phyloP scores from a whole-genome alignment of 2,113 vertebrate species.

The Phrynocephalus versicolor region DNA sequence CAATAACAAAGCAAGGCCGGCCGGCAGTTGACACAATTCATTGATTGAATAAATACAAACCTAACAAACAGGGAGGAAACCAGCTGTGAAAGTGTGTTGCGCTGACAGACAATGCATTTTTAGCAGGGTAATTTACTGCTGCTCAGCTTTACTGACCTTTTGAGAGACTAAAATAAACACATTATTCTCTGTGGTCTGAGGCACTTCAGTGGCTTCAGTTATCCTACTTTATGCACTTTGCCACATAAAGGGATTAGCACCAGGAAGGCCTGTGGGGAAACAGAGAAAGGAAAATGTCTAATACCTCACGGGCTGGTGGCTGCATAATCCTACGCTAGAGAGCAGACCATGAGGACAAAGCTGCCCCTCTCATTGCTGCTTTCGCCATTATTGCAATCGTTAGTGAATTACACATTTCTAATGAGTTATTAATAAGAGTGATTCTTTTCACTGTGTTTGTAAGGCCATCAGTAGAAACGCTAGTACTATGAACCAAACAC shows the following conservation, averaged over 20 bases:
- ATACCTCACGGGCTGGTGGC: constrained; percentile 40
- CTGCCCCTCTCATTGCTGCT: background rate
- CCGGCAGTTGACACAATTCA: constrained; percentile 38
- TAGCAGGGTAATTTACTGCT: constrained; percentile 67
- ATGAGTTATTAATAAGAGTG: too few species aligned
- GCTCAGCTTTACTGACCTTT: constrained; percentile 74
- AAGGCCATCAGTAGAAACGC: background rate
- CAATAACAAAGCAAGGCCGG: constrained; percentile 34
- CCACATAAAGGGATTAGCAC: constrained; percentile 50
- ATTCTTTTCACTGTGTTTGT: background rate
- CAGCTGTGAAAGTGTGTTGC: constrained; percentile 57
- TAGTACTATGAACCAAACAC: background rate
- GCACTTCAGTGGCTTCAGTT: constrained; percentile 54
- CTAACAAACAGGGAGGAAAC: constrained; percentile 47
- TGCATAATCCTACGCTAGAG: constrained; percentile 17
- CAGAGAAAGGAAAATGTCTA: constrained; percentile 36
- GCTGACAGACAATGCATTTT: constrained; percentile 66
- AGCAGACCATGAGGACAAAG: background rate
- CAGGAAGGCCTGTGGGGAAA: constrained; percentile 43
- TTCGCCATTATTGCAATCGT: background rate
- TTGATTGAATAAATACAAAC: constrained; percentile 56
- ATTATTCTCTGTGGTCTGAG: constrained; percentile 61
- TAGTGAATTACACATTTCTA: too few species aligned
- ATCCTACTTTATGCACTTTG: constrained; percentile 47
- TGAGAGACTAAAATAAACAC: constrained; percentile 74